These are phyloP conservation scores for Typhlichthys subterraneus DNA, from an alignment of 2,797 vertebrate species.

Conservation along the genomic window DNA sequence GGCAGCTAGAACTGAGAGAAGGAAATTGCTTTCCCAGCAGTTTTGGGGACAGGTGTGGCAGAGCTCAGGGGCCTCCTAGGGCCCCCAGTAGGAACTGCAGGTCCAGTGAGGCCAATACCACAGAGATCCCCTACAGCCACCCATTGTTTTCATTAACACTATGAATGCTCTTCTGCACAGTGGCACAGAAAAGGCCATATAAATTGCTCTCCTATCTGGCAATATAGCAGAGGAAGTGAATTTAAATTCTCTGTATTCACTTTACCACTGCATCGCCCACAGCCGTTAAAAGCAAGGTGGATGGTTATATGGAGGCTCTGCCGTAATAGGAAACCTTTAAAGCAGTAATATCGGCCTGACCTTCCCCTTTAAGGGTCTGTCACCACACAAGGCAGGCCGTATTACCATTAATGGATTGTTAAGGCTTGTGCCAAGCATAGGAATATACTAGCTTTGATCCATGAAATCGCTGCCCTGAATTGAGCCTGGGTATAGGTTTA, in stretches of 20 bases:
- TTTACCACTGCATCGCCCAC: conserved; percentile 55
- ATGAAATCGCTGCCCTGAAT: conserved; percentile 60
- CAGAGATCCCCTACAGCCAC: conserved; percentile 45
- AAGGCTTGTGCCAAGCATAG: conserved; percentile 55
- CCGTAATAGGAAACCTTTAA: conserved; percentile 75
- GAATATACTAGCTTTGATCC: conserved; percentile 56
- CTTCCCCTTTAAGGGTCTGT: conserved; percentile 74
- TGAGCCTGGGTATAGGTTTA: conserved; percentile 57
- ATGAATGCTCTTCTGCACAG: conserved; percentile 35
- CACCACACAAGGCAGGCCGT: conserved; percentile 57
- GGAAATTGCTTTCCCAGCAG: conserved; percentile 40
- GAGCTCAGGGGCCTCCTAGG: conserved; percentile 27
- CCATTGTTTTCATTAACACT: conserved; percentile 58
- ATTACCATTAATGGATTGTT: conserved; percentile 74
- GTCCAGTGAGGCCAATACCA: conserved; percentile 38
- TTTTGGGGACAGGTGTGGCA: conserved; percentile 50
- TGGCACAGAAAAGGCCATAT: conserved; percentile 42
- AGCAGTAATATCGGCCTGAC: conserved; percentile 70
- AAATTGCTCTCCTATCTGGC: conserved; percentile 49
- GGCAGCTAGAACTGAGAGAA: not conserved
- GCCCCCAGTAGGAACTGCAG: conserved; percentile 38
- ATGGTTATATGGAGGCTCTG: conserved; percentile 66
- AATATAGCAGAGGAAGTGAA: conserved; percentile 54
- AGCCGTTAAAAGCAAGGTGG: conserved; percentile 71
- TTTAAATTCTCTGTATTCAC: conserved; percentile 61